Percentiles rank a stretch among this genome's conserved stretches.
Conservation (phyloP, 2,888 invertebrate species). For the Eristalis tenax region DNA sequence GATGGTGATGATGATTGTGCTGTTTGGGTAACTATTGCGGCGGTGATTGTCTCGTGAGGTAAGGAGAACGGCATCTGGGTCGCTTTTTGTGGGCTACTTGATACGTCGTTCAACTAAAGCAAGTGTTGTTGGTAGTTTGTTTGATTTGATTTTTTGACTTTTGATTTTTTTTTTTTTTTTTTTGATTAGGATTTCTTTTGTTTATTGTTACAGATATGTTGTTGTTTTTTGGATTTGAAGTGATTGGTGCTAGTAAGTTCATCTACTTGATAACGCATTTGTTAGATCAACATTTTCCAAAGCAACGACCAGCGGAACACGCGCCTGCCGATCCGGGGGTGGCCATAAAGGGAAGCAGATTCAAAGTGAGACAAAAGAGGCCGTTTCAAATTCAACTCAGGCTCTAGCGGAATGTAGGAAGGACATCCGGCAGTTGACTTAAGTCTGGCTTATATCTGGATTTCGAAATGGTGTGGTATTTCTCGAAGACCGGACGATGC, state of each 20-base stretch:
- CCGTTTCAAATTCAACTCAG: too few relatives aligned
- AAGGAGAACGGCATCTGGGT: conserved; percentile 72
- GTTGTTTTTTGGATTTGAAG: conserved; percentile 17
- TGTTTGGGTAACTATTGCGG: conserved; percentile 70
- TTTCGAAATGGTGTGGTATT: too few relatives aligned
- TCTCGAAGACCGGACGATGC: too few relatives aligned
- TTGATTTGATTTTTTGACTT: neutral
- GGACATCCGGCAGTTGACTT: too few relatives aligned
- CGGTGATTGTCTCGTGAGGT: conserved; percentile 72
- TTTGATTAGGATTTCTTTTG: conserved; percentile 1
- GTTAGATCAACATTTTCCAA: conserved; percentile 51
- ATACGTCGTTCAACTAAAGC: conserved; percentile 75
- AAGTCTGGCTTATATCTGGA: too few relatives aligned
- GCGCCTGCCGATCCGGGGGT: neutral
- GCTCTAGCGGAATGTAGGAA: too few relatives aligned
- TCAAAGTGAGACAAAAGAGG: too few relatives aligned
- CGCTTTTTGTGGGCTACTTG: conserved; percentile 75
- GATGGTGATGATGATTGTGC: conserved; percentile 63
- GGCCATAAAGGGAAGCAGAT: too few relatives aligned
- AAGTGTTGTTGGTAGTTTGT: conserved; percentile 63
- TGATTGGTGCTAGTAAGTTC: conserved; percentile 38
- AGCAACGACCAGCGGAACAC: conserved; percentile 12
- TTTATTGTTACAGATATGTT: conserved; percentile 1
- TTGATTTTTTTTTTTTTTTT: conserved; percentile 10
- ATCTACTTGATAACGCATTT: conserved; percentile 68